phyloP scores from a whole-genome alignment of 1,140 invertebrate genomes.

The Bombus pascuorum region DNA sequence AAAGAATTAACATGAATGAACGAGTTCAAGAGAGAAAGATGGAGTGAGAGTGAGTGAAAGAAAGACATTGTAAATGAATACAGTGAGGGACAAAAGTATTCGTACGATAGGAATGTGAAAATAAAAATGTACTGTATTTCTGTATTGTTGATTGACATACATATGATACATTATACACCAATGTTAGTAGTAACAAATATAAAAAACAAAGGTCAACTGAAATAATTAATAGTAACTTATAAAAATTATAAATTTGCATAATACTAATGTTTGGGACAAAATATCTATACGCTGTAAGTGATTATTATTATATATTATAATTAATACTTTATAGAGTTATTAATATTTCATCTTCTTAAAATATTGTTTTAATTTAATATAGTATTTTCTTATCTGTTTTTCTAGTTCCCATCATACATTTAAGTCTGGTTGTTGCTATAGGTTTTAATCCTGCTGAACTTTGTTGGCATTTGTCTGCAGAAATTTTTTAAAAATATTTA shows the following conservation, averaged over 20 bases:
- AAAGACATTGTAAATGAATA: constrained; percentile 5
- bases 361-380: neutral
- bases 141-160: neutral
- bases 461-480: neutral
- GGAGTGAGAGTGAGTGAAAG: constrained; percentile 8
- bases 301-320: neutral
- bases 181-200: neutral
- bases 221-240: neutral
- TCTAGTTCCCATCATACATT: neutral
- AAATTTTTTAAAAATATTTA: neutral
- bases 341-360: neutral
- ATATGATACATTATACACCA: neutral
- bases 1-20: constrained; percentile 10
- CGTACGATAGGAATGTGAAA: neutral
- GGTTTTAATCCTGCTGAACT: neutral
- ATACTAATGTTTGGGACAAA: neutral
- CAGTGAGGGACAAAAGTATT: neutral
- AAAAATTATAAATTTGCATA: too few relatives aligned
- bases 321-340: neutral
- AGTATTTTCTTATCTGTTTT: neutral
- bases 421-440: neutral
- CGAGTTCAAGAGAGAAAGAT: constrained; percentile 7
- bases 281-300: neutral
- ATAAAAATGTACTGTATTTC: neutral
- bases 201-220: neutral